Evolutionary conservation across 2,888 invertebrate genomes (phyloP).

Genomic region (Andrena camellia): DNA sequence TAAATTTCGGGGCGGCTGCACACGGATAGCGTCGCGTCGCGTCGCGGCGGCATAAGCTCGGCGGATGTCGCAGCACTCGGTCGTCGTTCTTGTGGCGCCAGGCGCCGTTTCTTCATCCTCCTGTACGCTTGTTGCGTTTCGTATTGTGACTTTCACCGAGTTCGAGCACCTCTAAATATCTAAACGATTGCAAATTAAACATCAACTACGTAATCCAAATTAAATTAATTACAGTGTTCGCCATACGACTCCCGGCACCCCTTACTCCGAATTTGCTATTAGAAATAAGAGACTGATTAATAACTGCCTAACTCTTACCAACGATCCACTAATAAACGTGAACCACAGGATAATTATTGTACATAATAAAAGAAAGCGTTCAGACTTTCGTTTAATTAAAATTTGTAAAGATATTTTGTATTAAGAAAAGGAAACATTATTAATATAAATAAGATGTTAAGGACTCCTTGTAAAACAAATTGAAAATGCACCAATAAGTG

Average conservation of each 20-base stretch:
- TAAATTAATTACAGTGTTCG: background rate
- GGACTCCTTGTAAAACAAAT: background rate
- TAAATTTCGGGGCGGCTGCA: slow-evolving; percentile 42
- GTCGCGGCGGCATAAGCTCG: slow-evolving; percentile 36
- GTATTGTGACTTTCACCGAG: background rate
- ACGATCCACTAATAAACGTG: background rate
- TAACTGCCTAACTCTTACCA: background rate
- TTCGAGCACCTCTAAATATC: background rate
- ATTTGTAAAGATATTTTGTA: background rate
- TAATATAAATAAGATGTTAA: background rate
- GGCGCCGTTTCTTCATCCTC: slow-evolving; percentile 1
- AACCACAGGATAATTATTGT: background rate
- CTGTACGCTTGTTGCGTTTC: slow-evolving; percentile 34
- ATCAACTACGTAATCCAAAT: background rate
- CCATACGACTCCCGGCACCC: background rate
- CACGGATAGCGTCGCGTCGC: slow-evolving; percentile 19
- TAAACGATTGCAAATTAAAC: background rate
- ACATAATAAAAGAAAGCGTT: background rate
- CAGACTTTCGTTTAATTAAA: background rate
- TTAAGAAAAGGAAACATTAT: background rate
- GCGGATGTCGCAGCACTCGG: slow-evolving; percentile 34
- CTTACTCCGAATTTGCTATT: background rate
- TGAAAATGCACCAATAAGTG: background rate
- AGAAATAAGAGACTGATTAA: background rate
- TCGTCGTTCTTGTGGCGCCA: background rate